Evolutionary conservation across 2,797 vertebrate species (phyloP).

Genomic region (Euthynnus affinis): DNA sequence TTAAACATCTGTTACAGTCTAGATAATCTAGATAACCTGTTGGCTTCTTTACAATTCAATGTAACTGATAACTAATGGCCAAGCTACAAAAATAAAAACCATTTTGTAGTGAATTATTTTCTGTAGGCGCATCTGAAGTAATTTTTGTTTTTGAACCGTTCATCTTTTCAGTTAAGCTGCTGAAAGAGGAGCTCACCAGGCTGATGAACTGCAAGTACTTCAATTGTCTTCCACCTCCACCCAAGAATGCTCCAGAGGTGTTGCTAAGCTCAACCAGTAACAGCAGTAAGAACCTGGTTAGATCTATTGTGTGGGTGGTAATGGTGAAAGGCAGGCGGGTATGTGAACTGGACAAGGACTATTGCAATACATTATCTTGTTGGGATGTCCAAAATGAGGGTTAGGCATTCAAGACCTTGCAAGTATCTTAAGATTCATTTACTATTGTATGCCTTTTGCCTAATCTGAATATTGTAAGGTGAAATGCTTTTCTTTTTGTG

Average conservation of each 20-base stretch:
- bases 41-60: too few relatives aligned
- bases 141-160: neutral
- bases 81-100: neutral
- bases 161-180: slow-evolving; percentile 86
- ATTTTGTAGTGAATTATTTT: neutral
- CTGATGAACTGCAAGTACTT: slow-evolving; percentile 93
- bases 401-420: neutral
- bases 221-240: slow-evolving; percentile 87
- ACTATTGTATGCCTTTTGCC: neutral
- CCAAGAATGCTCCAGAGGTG: slow-evolving; percentile 67
- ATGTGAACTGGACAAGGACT: too few relatives aligned
- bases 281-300: slow-evolving; percentile 64
- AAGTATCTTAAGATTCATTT: neutral
- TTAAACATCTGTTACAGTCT: too few relatives aligned
- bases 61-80: too few relatives aligned
- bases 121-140: neutral
- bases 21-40: too few relatives aligned
- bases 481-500: slow-evolving; percentile 7
- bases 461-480: neutral
- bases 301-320: neutral
- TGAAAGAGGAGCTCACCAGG: slow-evolving; percentile 91
- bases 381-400: too few relatives aligned
- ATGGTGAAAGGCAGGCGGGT: neutral
- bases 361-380: too few relatives aligned
- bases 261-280: slow-evolving; percentile 59